These are phyloP conservation scores for Simalia tracyae DNA, from an alignment of 2,797 vertebrate species.

Conservation along the genomic window DNA sequence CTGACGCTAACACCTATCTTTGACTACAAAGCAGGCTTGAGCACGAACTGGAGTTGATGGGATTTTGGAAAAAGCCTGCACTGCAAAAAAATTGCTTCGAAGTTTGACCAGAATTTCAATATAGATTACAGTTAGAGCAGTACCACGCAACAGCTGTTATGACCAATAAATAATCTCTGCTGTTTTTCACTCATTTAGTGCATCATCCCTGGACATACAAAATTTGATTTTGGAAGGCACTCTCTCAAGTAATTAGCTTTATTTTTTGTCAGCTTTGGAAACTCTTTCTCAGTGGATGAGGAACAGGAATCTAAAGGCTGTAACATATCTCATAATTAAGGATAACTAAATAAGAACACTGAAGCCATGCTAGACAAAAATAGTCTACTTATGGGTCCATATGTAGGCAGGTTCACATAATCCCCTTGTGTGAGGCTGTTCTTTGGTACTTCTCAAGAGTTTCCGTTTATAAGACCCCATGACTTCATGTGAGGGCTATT, in stretches of 20 bases:
- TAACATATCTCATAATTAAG: not conserved
- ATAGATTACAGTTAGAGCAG: conserved; percentile 15
- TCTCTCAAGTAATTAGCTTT: conserved; percentile 29
- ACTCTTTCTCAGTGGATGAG: not conserved
- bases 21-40: not conserved
- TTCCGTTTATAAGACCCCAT: not conserved
- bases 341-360: not conserved
- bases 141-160: not conserved
- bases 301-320: conserved; percentile 23
- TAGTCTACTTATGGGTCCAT: not conserved
- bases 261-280: conserved; percentile 30
- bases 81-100: not conserved
- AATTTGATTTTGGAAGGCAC: conserved; percentile 4
- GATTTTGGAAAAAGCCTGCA: not conserved
- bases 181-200: not conserved
- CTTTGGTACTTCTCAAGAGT: not conserved
- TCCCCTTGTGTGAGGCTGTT: not conserved
- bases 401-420: not conserved
- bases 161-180: not conserved
- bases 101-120: conserved; percentile 2
- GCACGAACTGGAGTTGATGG: not conserved
- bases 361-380: not conserved
- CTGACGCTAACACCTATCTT: too few species aligned
- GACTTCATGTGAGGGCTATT: not conserved
- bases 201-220: not conserved